Base-by-base conservation (phyloP, 2,888 invertebrate genomes). In the Cecidostiba fungosa region DNA sequence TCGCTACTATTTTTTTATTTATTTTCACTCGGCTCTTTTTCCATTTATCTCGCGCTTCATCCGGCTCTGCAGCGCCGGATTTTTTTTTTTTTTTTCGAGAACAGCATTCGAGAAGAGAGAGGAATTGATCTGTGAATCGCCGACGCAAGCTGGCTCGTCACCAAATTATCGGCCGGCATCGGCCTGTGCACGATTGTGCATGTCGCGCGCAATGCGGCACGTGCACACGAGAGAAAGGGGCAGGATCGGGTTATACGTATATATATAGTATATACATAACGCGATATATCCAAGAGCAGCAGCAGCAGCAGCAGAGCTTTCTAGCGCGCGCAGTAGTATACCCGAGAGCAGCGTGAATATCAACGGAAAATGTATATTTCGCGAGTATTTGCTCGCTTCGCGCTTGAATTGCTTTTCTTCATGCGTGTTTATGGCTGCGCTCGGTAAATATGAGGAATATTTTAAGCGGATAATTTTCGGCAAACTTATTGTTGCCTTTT, bases 101-200 rank as follows among this genome's bases (percentile, higher is more conserved):
- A 39, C 16, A 2, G 5, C n/a, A 19, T n/a, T 23, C 54, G n/a
- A 54, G 54, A 54, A 12, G 62, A 19, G 10, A 16, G 72, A 43
- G 39, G 77, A 82, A 85, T 82, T 54, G 85, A 74, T 82, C 50
- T 29, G 62, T 39, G 66, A 82, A 69, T 79, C 54, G 82, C 54
- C 54, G 74, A 78, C 43, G 72, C 79, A 79, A 82, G 79, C 84
- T 80, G 86, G 86, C 80, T 84, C 77, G 79, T 80, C 77, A 80
- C 70, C 80, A 86, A 86, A 86, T 86, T 86, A 86, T 84, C 79
- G 70, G 77, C 54, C 54, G 72, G 43, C 70, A 80, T 84, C 78
- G 77, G 72, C 72, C 72, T 14, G 26, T n/a, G 72, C 36, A 43
- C 79, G 66, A 81, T 77, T 82, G 74, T 70, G 66, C 39, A 79